Evolutionary conservation across 2,888 invertebrate genomes (phyloP).

Genomic region (Lepas anatifera): DNA sequence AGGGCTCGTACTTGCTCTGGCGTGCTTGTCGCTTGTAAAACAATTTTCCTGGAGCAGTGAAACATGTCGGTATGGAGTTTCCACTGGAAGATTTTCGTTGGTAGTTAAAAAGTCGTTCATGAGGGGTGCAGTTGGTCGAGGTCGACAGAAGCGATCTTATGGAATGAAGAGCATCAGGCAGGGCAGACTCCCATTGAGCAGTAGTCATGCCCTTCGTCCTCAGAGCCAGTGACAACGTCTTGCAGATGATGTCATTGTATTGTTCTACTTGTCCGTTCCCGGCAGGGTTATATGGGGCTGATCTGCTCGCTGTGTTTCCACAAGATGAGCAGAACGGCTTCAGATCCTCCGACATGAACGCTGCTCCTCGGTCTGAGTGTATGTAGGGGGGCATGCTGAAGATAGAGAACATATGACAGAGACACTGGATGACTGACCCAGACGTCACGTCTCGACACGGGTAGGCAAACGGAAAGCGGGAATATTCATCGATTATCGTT

Average conservation of each 20-base stretch:
- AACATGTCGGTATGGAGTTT: too few relatives aligned
- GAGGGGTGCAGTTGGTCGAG: conserved; percentile 15
- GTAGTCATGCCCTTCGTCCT: conserved; percentile 13
- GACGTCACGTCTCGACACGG: conserved; percentile 23
- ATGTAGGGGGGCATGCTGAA: conserved; percentile 23
- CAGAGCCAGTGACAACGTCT: conserved; percentile 17
- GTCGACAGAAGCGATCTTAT: conserved; percentile 22
- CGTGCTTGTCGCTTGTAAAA: too few relatives aligned
- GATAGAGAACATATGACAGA: conserved; percentile 22
- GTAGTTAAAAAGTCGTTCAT: too few relatives aligned
- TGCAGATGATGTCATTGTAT: conserved; percentile 25
- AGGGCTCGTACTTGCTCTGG: too few relatives aligned
- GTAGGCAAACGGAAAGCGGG: too few relatives aligned
- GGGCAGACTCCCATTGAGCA: conserved; percentile 19
- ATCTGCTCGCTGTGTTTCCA: conserved; percentile 23
- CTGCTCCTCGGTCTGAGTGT: conserved; percentile 23
- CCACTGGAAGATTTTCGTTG: too few relatives aligned
- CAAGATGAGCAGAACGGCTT: conserved; percentile 15
- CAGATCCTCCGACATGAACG: conserved; percentile 25
- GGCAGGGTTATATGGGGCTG: conserved; percentile 22
- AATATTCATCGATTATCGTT: conserved; percentile 26
- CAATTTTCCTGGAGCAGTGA: too few relatives aligned
- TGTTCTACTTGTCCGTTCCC: conserved; percentile 23
- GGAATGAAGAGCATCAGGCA: conserved; percentile 24
- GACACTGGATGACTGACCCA: conserved; percentile 19